Evolutionary conservation across 2,888 invertebrate species (phyloP), one percentile per base, ranked within the genome.

Genomic region (Drosophila ezoana): DNA sequence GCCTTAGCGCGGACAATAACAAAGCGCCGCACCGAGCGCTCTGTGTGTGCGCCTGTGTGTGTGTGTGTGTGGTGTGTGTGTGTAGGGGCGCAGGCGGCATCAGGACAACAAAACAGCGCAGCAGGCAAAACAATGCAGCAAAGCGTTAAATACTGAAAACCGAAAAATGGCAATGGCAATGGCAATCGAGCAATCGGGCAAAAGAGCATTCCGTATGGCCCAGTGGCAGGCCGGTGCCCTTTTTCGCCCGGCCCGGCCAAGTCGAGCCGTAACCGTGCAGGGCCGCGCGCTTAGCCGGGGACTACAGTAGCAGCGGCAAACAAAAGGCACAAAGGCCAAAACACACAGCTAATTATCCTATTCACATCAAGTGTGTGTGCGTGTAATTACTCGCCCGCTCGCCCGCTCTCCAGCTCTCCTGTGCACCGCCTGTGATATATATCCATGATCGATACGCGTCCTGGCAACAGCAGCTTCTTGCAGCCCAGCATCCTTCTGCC

Each of bases 261-360:
- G 60, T 57, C 58, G 63, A 60, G 65, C 51, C 48, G 43, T 38
- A 62, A 48, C 74, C 51, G 43, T 53, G 38, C 40, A 45, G 49
- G 52, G 52, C 56, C 53, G 58, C 53, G 58, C 53, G 58, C 57
- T 56, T 68, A 72, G 56, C 69, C 59, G 62, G 58, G 60, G 63
- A 65, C 79, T 58, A 78, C 75, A 59, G 77, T 75, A 78, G 78
- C 69, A 35, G 77, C 76, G 65, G 77, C 66, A 66, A 66, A 76
- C 76, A 85, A 82, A 87, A 67, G 79, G 69, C 81, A 79, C 72
- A 86, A 85, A 82, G 84, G 60, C 67, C 71, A 57, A 66, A 79
- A 85, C 73, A 81, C 77, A 52, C 52, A 51, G 60, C 83, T 85
- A 85, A 85, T 85, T 87, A 87, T 85, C 81, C 87, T 81, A 79